Percentiles rank a stretch among this genome's conserved stretches.
Evolutionary conservation across 2,113 vertebrate genomes (phyloP).

Genomic region (Syrmaticus mikado): DNA sequence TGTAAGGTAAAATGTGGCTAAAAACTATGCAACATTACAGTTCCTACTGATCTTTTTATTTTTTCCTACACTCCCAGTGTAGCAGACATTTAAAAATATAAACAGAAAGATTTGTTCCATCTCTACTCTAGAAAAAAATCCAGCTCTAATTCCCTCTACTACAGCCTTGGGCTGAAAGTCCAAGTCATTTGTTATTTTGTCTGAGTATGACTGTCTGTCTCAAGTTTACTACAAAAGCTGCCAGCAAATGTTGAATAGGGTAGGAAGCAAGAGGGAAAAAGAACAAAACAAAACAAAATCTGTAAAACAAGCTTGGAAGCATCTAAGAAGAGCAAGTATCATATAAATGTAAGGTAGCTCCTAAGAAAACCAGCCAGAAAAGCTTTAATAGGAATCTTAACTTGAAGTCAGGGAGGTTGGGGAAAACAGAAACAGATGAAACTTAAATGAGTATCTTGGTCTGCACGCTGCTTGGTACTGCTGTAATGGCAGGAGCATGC

Average conservation of each 20-base stretch:
- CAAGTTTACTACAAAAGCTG: background rate
- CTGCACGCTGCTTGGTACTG: background rate
- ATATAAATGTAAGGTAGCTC: background rate
- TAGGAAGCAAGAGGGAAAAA: background rate
- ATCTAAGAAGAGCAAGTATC: background rate
- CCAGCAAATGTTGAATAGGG: background rate
- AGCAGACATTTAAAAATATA: background rate
- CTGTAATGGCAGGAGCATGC: background rate
- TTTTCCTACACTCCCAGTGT: background rate
- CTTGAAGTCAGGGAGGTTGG: background rate
- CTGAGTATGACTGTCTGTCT: background rate
- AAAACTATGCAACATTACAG: background rate
- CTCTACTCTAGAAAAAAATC: background rate
- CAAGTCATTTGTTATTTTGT: background rate
- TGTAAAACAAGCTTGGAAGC: background rate
- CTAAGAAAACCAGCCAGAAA: background rate
- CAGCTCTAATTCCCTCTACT: background rate
- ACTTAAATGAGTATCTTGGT: background rate
- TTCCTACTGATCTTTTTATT: background rate
- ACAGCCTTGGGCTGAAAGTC: background rate
- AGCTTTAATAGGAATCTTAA: background rate
- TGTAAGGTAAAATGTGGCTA: background rate
- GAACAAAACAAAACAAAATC: background rate
- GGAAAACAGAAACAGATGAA: background rate
- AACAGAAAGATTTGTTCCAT: background rate